Base-by-base conservation (phyloP, 1,140 invertebrate genomes). In the Dufourea novaeangliae region DNA sequence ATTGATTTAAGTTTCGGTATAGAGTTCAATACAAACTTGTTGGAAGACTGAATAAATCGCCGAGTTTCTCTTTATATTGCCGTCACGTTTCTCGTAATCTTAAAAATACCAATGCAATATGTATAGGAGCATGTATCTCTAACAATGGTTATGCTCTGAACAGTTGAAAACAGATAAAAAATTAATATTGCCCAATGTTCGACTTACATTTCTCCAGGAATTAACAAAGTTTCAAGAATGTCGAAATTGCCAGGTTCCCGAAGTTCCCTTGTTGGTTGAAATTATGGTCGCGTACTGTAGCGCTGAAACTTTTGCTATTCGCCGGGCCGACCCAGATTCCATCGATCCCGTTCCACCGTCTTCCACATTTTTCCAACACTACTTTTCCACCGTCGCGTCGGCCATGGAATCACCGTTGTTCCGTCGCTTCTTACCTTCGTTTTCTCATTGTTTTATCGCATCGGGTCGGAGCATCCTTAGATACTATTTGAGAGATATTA, bases 241-340 rank as follows among this genome's bases (percentile, higher is more conserved):
- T 32, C 50, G 57, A 41, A 54, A 69, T 71, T 76, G 66, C 66
- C 71, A 44, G 46, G 59, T 64, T 70, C 54, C 59, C 50, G 52
- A 66, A 64, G 62, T 78, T 54, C 27, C 64, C 39, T 69, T 69
- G 46, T 80, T 71, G 67, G 41, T 52, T 52, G 61, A 64, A 80
- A 78, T 78, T 80, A 80, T 61, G 75, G 29, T 59, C 64, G 34
- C 66, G 59, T 63, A 69, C 41, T 25, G 52, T 80, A 71, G 41
- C 22, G 50, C 44, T 27, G 34, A 12, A 80, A 78, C 74, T 78
- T 80, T 78, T 77, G 67, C 75, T 71, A 78, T 78, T 80, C 75
- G 71, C 67, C 34, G 59, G 74, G 44, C 44, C 61, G 74, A 78
- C 79, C 79, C 63, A 80, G 25, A 78, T 80, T 71, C 78, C 41